These are phyloP conservation scores for Astyanax mexicanus DNA, from an alignment of 2,797 vertebrate genomes.

Conservation along the genomic window DNA sequence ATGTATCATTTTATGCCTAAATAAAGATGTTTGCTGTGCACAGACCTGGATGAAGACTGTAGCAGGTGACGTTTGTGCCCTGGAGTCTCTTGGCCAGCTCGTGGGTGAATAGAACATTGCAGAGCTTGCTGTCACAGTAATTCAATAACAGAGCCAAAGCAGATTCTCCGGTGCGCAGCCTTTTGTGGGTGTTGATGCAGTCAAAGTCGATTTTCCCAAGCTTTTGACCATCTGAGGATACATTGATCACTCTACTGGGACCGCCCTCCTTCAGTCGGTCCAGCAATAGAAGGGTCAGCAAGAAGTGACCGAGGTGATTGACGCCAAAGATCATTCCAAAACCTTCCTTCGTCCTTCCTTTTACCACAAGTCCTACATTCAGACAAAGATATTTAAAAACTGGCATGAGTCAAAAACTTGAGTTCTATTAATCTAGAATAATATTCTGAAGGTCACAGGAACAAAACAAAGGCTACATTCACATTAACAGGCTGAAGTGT, in stretches of 20 bases:
- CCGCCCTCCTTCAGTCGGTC: constrained; percentile 57
- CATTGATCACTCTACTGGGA: constrained; percentile 60
- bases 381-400: neutral
- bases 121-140: constrained; percentile 63
- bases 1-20: too few species aligned
- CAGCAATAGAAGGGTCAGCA: constrained; percentile 61
- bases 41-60: constrained; percentile 62
- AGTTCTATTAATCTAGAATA: neutral
- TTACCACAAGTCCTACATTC: constrained; percentile 39
- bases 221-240: constrained; percentile 55
- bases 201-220: constrained; percentile 60
- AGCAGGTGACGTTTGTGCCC: constrained; percentile 57
- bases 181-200: constrained; percentile 56
- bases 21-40: neutral
- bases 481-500: too few species aligned
- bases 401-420: neutral
- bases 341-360: constrained; percentile 60
- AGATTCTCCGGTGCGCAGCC: constrained; percentile 24
- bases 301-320: constrained; percentile 68
- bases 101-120: constrained; percentile 63
- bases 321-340: constrained; percentile 64
- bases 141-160: constrained; percentile 12
- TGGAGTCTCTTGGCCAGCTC: constrained; percentile 59
- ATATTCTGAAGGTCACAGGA: too few species aligned
- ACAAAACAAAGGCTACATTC: too few species aligned